phyloP scores from a whole-genome alignment of 2,113 vertebrate genomes.

The Thinocorus orbignyianus region DNA sequence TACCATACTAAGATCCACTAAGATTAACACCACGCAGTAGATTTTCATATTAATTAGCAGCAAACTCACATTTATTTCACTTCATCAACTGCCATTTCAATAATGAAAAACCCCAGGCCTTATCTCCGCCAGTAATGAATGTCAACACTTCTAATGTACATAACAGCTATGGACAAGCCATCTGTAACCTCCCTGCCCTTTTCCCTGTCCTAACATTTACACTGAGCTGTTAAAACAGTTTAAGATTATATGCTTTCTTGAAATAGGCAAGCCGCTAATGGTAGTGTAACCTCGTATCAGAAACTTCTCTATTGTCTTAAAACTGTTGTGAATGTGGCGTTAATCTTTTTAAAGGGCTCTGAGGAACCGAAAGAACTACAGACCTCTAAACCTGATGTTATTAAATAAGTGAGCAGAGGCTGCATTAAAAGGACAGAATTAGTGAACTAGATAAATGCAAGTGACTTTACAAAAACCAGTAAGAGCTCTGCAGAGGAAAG shows the following conservation, averaged over 20 bases:
- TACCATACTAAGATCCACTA: background rate
- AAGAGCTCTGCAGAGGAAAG: background rate
- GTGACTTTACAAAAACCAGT: background rate
- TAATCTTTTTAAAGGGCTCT: background rate
- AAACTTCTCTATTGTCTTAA: background rate
- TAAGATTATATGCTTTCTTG: background rate
- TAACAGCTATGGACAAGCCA: background rate
- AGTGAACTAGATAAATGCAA: background rate
- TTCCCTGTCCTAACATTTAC: background rate
- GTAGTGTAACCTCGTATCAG: background rate
- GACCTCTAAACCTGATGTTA: background rate
- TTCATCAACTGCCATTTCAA: background rate
- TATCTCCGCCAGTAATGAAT: background rate
- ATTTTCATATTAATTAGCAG: background rate
- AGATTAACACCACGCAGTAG: background rate
- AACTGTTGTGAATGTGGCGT: rapidly evolving
- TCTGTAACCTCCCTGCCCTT: background rate
- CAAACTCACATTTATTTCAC: background rate
- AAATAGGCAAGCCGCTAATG: background rate
- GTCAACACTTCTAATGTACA: background rate
- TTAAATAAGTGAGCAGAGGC: background rate
- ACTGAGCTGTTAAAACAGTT: background rate
- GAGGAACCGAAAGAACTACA: background rate
- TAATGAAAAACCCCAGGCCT: background rate
- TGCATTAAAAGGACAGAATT: background rate